Evolutionary conservation across 2,888 invertebrate species (phyloP), one percentile per base, ranked within the genome.

Genomic region (Oligia strigilis): DNA sequence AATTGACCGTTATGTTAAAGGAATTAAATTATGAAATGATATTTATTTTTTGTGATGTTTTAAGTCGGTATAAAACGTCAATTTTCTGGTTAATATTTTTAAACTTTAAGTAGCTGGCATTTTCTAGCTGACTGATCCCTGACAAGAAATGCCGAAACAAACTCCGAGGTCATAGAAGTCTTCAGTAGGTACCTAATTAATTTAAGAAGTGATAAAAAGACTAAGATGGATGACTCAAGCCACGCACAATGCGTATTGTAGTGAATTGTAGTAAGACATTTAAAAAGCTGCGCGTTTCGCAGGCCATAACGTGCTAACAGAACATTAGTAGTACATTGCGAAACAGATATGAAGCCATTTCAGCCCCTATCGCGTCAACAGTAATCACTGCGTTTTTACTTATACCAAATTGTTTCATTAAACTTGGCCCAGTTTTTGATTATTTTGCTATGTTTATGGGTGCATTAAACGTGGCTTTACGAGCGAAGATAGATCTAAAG

Each of bases 281-380:
- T 71, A 43, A 46, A 77, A 84, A 86, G 88, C 87, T 91, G 90
- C 83, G 90, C 91, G 87, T 87, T 90, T 90, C 79, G 79, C 88
- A 78, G 90, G 81, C 80, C 81, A 80, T 90, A 73, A 87, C 91
- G 92, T 91, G 91, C 82, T 40, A 80, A 75, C 65, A 36, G 83
- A 75, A 88, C 91, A 91, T 91, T 91, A 91, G 78, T 70, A 73
- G 78, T 70, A 73, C 64, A 80, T 86, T 79, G 90, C 88, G 82
- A 87, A 90, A 85, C 86, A 62, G 90, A 90, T 90, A 90, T 87
- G 87, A 89, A 90, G 86, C 86, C 90, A 89, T 89, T 90, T 78
- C 86, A 78, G 66, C 81, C 88, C 70, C 82, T 74, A 88, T 87
- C 82, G 77, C 78, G 87, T 84, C 85, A 83, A 81, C 76, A 65